Conservation (phyloP, 2,888 invertebrate species). For the Andrena hattorfiana region DNA sequence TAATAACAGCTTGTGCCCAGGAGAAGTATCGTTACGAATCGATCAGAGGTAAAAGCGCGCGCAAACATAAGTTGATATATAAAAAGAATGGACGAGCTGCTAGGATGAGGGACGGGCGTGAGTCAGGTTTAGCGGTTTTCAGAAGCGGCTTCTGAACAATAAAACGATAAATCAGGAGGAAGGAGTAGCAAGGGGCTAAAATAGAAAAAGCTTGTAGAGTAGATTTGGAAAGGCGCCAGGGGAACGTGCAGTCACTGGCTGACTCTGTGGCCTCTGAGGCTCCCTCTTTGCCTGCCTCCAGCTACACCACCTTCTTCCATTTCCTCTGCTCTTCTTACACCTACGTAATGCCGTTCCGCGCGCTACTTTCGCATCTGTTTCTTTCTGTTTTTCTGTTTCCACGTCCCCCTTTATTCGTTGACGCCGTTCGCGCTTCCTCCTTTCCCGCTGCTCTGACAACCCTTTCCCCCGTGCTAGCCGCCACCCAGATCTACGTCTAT, state of each 20-base stretch:
- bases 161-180: conserved; percentile 81
- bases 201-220: conserved; percentile 81
- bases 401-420: conserved; percentile 38
- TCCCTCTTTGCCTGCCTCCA: conserved; percentile 63
- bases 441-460: conserved; percentile 29
- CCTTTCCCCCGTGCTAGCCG: conserved; percentile 31
- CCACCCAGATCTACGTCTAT: conserved; percentile 53
- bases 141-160: conserved; percentile 69
- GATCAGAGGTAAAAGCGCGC: conserved; percentile 23
- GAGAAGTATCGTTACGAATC: conserved; percentile 30
- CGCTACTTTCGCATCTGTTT: conserved; percentile 49
- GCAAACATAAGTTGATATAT: conserved; percentile 6
- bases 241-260: conserved; percentile 67
- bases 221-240: conserved; percentile 81
- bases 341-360: conserved; percentile 47
- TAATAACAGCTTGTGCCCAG: conserved; percentile 4
- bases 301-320: conserved; percentile 45
- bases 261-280: conserved; percentile 69
- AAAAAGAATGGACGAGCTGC: conserved; percentile 34
- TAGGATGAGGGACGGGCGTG: conserved; percentile 20
- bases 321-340: conserved; percentile 47
- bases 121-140: conserved; percentile 50
- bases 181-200: conserved; percentile 78
- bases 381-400: conserved; percentile 36
- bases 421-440: conserved; percentile 31